Evolutionary conservation across 2,797 vertebrate species (phyloP).

Genomic region (Smutsia temminckii): DNA sequence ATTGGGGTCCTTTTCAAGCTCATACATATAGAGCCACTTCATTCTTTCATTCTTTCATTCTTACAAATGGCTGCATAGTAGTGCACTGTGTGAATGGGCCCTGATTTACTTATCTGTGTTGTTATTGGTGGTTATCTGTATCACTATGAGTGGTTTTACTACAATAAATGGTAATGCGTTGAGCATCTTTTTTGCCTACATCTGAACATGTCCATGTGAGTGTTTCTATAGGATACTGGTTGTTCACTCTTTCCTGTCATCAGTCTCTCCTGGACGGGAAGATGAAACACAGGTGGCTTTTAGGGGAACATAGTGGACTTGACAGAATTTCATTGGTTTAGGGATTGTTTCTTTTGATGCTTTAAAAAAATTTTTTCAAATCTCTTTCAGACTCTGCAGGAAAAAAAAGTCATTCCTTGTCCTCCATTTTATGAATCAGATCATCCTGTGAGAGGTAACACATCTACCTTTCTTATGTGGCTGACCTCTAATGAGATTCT

Average conservation of each 20-base stretch:
- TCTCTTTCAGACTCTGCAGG: slow-evolving; percentile 90
- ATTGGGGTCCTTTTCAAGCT: background rate
- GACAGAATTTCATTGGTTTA: background rate
- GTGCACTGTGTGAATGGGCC: background rate
- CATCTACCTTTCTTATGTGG: background rate
- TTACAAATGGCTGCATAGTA: background rate
- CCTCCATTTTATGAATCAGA: slow-evolving; percentile 94
- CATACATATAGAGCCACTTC: accelerated
- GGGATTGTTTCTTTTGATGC: background rate
- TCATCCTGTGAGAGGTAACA: slow-evolving; percentile 94
- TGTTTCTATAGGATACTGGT: background rate
- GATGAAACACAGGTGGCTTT: background rate
- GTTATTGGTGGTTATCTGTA: too few species aligned
- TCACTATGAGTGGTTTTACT: background rate
- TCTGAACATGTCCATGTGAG: accelerated
- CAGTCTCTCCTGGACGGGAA: background rate
- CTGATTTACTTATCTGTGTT: accelerated
- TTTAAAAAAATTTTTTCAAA: background rate
- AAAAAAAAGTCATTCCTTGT: slow-evolving; percentile 95
- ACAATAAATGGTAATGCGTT: accelerated
- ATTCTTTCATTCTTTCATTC: background rate
- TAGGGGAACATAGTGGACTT: background rate
- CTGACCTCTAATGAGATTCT: background rate
- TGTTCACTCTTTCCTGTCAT: background rate
- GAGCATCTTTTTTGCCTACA: background rate